Evolutionary conservation across 2,797 vertebrate genomes (phyloP).

Genomic region (Myotis daubentonii): DNA sequence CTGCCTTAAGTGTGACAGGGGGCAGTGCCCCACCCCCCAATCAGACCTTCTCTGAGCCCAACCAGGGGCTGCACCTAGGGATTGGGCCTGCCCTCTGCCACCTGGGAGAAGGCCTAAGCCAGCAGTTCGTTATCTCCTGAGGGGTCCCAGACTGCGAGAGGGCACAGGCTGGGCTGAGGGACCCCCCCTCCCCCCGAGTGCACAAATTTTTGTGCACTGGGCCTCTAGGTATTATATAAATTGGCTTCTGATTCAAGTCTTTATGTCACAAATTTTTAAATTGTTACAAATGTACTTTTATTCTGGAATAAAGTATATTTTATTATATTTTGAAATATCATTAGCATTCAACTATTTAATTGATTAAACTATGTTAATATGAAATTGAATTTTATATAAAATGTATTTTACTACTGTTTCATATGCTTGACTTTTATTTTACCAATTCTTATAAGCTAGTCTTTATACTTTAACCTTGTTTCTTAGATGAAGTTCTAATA

Average conservation of each 20-base stretch:
- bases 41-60: too few relatives aligned
- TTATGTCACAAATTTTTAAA: neutral
- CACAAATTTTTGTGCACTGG: too few relatives aligned
- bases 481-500: neutral
- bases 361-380: neutral
- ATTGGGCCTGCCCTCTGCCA: too few relatives aligned
- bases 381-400: neutral
- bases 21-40: too few relatives aligned
- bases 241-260: neutral
- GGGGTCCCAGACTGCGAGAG: too few relatives aligned
- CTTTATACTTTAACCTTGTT: neutral
- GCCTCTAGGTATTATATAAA: neutral
- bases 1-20: too few relatives aligned
- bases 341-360: neutral
- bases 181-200: too few relatives aligned
- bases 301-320: neutral
- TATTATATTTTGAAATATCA: neutral
- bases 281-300: neutral
- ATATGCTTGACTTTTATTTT: slow-evolving; percentile 6
- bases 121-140: too few relatives aligned
- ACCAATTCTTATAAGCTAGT: neutral
- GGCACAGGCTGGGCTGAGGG: too few relatives aligned
- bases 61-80: too few relatives aligned
- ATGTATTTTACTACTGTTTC: neutral
- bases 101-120: too few relatives aligned